Percentiles rank a stretch among this genome's conserved stretches.
These are phyloP conservation scores for Archocentrus centrarchus DNA, from an alignment of 2,113 vertebrate genomes.

Conservation along the genomic window DNA sequence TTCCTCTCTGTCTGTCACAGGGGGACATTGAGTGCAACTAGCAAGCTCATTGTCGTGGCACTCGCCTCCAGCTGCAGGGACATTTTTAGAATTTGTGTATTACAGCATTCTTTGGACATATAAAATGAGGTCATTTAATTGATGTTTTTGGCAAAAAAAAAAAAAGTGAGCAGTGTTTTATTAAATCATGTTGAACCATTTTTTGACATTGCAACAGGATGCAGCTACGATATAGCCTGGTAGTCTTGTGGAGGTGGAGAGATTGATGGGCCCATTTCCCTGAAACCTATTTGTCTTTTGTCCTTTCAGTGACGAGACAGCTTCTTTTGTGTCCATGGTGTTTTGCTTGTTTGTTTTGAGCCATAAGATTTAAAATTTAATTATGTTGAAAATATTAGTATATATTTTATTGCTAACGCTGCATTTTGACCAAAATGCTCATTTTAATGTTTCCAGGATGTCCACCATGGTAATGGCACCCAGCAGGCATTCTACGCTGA, in stretches of 20 bases:
- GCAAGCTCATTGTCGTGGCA: slow-evolving; percentile 46
- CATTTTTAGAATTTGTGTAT: slow-evolving; percentile 52
- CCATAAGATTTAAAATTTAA: not conserved
- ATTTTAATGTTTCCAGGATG: slow-evolving; percentile 72
- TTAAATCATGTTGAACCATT: slow-evolving; percentile 28
- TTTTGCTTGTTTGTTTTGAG: not conserved
- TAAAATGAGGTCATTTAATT: slow-evolving; percentile 63
- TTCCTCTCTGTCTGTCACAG: slow-evolving; percentile 77
- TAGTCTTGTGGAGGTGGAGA: slow-evolving; percentile 9
- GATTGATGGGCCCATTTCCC: not conserved
- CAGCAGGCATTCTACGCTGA: slow-evolving; percentile 96
- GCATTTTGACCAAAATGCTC: not conserved
- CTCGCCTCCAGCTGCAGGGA: slow-evolving; percentile 51
- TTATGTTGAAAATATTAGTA: not conserved
- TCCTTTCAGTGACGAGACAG: not conserved
- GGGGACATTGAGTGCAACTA: slow-evolving; percentile 30
- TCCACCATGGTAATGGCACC: slow-evolving; percentile 86
- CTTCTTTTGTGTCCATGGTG: not conserved
- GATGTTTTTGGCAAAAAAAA: slow-evolving; percentile 29
- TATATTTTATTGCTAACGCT: not conserved
- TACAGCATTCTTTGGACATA: slow-evolving; percentile 60
- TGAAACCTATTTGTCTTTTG: not conserved
- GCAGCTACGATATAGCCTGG: slow-evolving; percentile 25
- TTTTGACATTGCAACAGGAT: slow-evolving; percentile 21
- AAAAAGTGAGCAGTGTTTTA: slow-evolving; percentile 35